Evolutionary conservation across 2,113 vertebrate genomes (phyloP).

Genomic region (Nyctereutes procyonoides): DNA sequence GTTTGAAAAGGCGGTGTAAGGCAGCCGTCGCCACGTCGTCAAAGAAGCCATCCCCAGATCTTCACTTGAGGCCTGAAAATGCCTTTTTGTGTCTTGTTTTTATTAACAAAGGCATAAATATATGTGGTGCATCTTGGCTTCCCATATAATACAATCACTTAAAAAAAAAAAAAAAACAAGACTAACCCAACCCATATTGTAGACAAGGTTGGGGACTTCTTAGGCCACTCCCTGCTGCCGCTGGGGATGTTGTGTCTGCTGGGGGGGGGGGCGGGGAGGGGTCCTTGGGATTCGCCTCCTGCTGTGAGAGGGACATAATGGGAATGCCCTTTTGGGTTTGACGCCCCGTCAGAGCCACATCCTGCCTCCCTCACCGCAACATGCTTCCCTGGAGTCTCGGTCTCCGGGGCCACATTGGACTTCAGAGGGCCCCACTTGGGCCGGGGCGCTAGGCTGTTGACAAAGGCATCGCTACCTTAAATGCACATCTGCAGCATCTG

Average conservation of each 20-base stretch:
- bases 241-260: accelerated
- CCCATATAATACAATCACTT: accelerated
- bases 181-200: accelerated
- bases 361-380: accelerated
- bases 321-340: background rate
- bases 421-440: accelerated
- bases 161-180: too few relatives aligned
- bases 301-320: accelerated
- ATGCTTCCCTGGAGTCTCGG: accelerated
- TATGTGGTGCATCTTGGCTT: background rate
- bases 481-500: accelerated
- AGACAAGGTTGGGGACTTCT: accelerated
- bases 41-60: background rate
- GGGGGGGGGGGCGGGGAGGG: too few relatives aligned
- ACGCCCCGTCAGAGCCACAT: background rate
- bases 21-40: accelerated
- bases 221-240: accelerated
- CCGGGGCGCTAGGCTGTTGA: background rate
- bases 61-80: accelerated
- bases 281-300: background rate
- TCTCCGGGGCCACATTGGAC: background rate
- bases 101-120: background rate
- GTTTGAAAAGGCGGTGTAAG: accelerated
- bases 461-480: background rate
- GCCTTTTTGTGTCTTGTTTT: background rate